Conservation (phyloP, 2,888 invertebrate species). For the Axea sp. region DNA sequence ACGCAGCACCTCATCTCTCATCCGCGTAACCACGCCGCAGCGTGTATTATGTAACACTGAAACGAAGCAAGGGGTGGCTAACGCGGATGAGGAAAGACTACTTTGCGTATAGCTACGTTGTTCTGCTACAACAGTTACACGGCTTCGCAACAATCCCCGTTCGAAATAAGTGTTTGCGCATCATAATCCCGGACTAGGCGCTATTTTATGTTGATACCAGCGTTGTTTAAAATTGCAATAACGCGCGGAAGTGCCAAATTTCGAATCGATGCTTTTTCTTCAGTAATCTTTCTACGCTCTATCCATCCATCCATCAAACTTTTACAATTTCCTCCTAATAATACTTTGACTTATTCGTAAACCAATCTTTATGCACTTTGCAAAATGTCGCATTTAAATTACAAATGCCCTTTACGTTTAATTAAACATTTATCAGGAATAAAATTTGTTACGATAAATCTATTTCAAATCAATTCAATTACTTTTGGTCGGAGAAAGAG, state of each 20-base stretch:
- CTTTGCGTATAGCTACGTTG: constrained; percentile 47
- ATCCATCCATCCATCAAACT: too few relatives aligned
- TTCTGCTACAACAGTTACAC: constrained; percentile 66
- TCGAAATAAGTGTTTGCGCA: constrained; percentile 68
- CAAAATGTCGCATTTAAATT: too few relatives aligned
- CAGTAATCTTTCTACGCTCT: too few relatives aligned
- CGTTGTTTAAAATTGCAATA: constrained; percentile 14
- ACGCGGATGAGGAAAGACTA: constrained; percentile 60
- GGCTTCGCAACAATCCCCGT: constrained; percentile 64
- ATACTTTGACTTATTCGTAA: too few relatives aligned
- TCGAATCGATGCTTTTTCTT: neutral
- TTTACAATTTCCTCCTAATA: too few relatives aligned
- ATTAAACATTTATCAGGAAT: too few relatives aligned
- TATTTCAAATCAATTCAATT: too few relatives aligned
- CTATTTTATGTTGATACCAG: constrained; percentile 43
- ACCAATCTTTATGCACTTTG: too few relatives aligned
- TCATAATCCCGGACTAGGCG: constrained; percentile 53
- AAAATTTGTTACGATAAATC: too few relatives aligned
- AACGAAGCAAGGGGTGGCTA: constrained; percentile 75
- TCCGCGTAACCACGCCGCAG: constrained; percentile 77
- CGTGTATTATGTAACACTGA: constrained; percentile 79
- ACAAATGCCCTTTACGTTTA: too few relatives aligned
- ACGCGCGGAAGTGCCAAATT: constrained; percentile 5
- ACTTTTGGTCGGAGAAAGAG: too few relatives aligned
- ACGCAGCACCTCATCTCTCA: constrained; percentile 79